These are phyloP conservation scores for Ooceraea biroi DNA, from an alignment of 1,140 invertebrate species.

Conservation along the genomic window DNA sequence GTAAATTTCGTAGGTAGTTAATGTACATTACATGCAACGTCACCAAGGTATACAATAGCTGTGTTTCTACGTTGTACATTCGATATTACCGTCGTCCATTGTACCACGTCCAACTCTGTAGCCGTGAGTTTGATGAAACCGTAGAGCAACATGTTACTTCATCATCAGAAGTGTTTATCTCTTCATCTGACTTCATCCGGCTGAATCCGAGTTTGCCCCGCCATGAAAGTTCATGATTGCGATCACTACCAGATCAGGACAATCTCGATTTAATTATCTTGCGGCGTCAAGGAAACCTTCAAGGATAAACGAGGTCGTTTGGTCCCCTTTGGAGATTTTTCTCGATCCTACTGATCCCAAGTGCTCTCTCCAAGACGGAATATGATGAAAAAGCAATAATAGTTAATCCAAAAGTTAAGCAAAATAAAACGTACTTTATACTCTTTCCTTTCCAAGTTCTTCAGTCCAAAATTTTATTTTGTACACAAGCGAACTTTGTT, in stretches of 20 bases:
- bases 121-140: slow-evolving; percentile 64
- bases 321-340: neutral
- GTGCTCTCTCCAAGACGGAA: neutral
- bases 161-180: slow-evolving; percentile 69
- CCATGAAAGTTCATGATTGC: slow-evolving; percentile 15
- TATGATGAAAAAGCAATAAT: neutral
- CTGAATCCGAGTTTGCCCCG: neutral
- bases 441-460: neutral
- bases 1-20: slow-evolving; percentile 58
- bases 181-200: slow-evolving; percentile 30
- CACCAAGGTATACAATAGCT: slow-evolving; percentile 45
- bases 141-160: slow-evolving; percentile 66
- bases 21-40: slow-evolving; percentile 60
- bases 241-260: slow-evolving; percentile 36
- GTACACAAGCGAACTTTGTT: neutral
- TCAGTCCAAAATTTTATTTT: neutral
- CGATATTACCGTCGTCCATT: slow-evolving; percentile 57
- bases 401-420: no score
- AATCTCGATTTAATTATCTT: slow-evolving; percentile 61
- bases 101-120: slow-evolving; percentile 26
- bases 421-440: neutral
- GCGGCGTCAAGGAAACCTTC: slow-evolving; percentile 13
- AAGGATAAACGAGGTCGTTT: slow-evolving; percentile 30
- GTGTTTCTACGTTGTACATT: slow-evolving; percentile 46
- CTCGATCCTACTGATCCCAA: neutral